A percentile compares a stretch with the other conserved stretches of the same genome.
phyloP scores from a whole-genome alignment of 2,797 vertebrate species.

The Hozukius guyotensis region DNA sequence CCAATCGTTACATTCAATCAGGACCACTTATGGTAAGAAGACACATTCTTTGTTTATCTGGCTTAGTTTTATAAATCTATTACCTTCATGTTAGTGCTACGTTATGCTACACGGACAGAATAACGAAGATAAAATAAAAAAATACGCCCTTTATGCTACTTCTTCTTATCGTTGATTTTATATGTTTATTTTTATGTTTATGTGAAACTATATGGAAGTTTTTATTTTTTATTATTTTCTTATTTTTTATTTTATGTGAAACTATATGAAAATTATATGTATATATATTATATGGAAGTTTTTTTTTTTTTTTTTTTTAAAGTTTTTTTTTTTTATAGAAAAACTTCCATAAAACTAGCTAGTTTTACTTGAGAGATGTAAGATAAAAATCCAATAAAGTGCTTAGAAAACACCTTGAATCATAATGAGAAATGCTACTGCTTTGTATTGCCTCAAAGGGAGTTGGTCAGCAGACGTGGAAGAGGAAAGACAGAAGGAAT shows the following conservation, averaged over 20 bases:
- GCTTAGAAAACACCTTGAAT: background rate
- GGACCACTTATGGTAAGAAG: background rate
- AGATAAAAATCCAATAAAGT: background rate
- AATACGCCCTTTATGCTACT: fast-evolving
- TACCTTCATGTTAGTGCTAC: background rate
- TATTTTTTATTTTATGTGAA: too few relatives aligned
- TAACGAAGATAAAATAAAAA: fast-evolving
- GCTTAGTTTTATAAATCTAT: fast-evolving
- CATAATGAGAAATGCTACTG: background rate
- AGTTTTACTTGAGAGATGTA: background rate
- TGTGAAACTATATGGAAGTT: too few relatives aligned
- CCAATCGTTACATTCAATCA: fast-evolving
- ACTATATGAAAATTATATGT: too few relatives aligned
- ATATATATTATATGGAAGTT: too few relatives aligned
- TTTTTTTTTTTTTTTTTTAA: too few relatives aligned
- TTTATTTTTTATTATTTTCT: too few relatives aligned
- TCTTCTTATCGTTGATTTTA: too few relatives aligned
- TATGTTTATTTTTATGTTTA: too few relatives aligned
- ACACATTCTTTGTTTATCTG: background rate
- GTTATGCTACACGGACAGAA: background rate
- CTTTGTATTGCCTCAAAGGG: slow-evolving; percentile 15
- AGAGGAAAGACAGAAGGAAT: slow-evolving; percentile 21
- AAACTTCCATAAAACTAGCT: too few relatives aligned
- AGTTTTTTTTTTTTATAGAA: too few relatives aligned
- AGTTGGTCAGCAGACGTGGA: slow-evolving; percentile 46